Evolutionary conservation across 2,888 invertebrate genomes (phyloP).

Genomic region (Lutraria lutraria): DNA sequence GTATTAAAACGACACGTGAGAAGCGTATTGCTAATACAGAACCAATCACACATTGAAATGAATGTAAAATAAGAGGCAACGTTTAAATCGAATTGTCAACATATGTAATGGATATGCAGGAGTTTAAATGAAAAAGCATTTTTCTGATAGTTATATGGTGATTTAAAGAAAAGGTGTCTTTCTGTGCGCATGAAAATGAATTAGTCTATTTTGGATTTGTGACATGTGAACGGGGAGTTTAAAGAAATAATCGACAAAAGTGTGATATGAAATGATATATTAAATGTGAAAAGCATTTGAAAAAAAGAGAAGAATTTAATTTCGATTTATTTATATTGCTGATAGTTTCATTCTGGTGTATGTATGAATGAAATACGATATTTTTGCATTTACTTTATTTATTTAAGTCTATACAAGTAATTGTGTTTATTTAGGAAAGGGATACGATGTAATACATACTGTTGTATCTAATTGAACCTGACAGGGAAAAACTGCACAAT

Average conservation of each 20-base stretch:
- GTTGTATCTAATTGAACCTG: conserved; percentile 7
- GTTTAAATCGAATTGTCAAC: conserved; percentile 48
- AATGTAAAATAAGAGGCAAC: conserved; percentile 54
- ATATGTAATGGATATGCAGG: conserved; percentile 46
- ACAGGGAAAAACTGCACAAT: neutral
- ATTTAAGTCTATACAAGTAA: neutral
- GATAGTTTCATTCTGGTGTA: conserved; percentile 10
- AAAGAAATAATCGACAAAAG: conserved; percentile 22
- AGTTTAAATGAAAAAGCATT: conserved; percentile 31
- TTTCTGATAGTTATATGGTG: conserved; percentile 27
- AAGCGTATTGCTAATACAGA: conserved; percentile 27
- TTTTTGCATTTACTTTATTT: neutral
- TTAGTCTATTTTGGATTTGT: conserved; percentile 19
- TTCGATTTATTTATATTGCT: conserved; percentile 28
- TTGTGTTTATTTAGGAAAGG: neutral
- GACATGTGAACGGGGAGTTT: neutral
- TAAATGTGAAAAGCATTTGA: conserved; percentile 32
- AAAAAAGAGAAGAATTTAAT: conserved; percentile 16
- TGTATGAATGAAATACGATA: conserved; percentile 18
- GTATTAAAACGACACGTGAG: conserved; percentile 45
- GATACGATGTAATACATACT: neutral
- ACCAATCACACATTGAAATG: conserved; percentile 53
- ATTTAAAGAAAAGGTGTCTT: conserved; percentile 30
- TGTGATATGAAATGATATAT: conserved; percentile 13
- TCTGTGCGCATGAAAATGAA: conserved; percentile 31